phyloP scores from a whole-genome alignment of 37 sponge, comb jelly and placozoan genomes.

The Spongilla lacustris region DNA sequence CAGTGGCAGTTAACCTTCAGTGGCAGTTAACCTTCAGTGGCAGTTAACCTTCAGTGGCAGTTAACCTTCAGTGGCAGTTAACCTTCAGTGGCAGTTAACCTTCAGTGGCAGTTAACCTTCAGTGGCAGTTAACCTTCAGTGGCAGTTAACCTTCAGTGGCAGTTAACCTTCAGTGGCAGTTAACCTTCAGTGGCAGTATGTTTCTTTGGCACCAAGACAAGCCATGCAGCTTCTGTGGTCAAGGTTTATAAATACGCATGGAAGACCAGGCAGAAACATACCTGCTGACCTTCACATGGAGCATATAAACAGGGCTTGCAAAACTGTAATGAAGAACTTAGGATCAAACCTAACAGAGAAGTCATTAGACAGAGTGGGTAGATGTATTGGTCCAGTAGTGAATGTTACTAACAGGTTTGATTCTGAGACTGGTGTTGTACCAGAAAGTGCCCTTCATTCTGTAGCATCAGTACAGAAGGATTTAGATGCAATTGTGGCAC shows the following conservation, averaged over 20 bases:
- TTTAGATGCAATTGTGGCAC: not conserved
- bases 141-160: too few relatives aligned
- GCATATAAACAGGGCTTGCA: conserved; percentile 28
- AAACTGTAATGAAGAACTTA: conserved; percentile 4
- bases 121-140: too few relatives aligned
- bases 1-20: too few relatives aligned
- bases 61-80: too few relatives aligned
- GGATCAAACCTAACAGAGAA: conserved; percentile 2
- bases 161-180: too few relatives aligned
- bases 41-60: too few relatives aligned
- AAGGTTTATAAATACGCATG: conserved; percentile 49
- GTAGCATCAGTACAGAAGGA: conserved; percentile 4
- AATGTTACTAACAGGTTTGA: conserved; percentile 6
- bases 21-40: too few relatives aligned
- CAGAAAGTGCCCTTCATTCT: not conserved
- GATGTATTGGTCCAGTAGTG: conserved; percentile 10
- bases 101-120: too few relatives aligned
- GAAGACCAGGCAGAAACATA: conserved; percentile 41
- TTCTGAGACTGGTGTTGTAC: not conserved
- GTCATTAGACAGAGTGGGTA: not conserved
- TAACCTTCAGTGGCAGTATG: not conserved
- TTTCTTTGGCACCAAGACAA: not conserved
- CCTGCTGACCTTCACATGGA: conserved; percentile 64
- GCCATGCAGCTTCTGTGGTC: conserved; percentile 43
- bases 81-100: too few relatives aligned